A percentile compares a stretch with the other conserved stretches of the same genome.
Conservation (phyloP, 2,888 invertebrate species). For the Callimorpha dominula region DNA sequence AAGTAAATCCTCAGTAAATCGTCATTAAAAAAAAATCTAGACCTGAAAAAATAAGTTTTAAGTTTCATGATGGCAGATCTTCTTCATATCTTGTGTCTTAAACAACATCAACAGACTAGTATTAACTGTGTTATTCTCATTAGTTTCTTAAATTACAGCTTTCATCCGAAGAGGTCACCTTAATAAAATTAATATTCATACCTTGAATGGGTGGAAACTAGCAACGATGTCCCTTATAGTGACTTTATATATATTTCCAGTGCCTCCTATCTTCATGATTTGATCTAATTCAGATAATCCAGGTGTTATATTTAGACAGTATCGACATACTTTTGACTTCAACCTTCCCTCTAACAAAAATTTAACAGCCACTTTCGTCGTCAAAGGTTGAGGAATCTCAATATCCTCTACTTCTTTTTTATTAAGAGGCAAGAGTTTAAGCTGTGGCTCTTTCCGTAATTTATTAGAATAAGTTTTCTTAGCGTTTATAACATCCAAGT, state of each 20-base stretch:
- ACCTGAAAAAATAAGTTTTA: background rate
- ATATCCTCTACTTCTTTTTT: constrained; percentile 1
- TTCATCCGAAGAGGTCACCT: background rate
- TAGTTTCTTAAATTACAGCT: background rate
- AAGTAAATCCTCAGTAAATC: too few species aligned
- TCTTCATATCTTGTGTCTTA: background rate
- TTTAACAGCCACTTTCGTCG: constrained; percentile 72
- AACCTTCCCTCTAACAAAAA: constrained; percentile 71
- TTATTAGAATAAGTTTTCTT: constrained; percentile 45
- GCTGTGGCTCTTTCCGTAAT: constrained; percentile 11
- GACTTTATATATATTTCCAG: constrained; percentile 68
- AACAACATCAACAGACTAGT: background rate
- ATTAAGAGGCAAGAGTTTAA: constrained; percentile 4
- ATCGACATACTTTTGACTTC: constrained; percentile 72
- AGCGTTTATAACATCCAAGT: constrained; percentile 29
- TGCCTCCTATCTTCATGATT: constrained; percentile 68
- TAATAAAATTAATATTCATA: constrained; percentile 41
- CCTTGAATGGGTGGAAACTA: constrained; percentile 79
- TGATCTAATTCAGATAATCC: constrained; percentile 72
- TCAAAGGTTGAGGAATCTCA: constrained; percentile 52
- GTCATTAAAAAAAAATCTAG: too few species aligned
- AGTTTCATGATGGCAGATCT: background rate
- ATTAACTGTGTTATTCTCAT: background rate
- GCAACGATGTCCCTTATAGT: constrained; percentile 75
- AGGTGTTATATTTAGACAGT: constrained; percentile 67